A percentile compares a stretch with the other conserved stretches of the same genome.
Conservation (phyloP, 2,888 invertebrate genomes). For the Acrobasis consociella region DNA sequence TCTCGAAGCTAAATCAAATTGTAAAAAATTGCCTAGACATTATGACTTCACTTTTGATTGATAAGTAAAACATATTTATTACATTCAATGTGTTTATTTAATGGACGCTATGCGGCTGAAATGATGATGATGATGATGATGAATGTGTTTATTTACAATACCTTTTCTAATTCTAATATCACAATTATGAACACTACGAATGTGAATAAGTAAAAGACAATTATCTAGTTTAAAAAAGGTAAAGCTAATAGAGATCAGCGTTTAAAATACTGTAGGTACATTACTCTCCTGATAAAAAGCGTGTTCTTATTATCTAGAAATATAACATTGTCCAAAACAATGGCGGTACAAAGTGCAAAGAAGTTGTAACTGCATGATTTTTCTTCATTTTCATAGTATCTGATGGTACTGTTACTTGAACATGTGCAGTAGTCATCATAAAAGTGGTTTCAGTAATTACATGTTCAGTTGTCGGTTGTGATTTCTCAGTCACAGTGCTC, state of each 20-base stretch:
- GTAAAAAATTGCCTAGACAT: constrained; percentile 57
- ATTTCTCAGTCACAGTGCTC: constrained; percentile 41
- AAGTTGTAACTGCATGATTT: constrained; percentile 33
- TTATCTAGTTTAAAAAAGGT: neutral
- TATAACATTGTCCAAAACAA: constrained; percentile 5
- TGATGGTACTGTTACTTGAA: constrained; percentile 10
- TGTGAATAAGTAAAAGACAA: constrained; percentile 25
- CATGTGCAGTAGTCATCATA: constrained; percentile 20
- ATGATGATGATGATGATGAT: too few species aligned
- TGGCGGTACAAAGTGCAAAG: neutral
- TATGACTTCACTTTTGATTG: constrained; percentile 74
- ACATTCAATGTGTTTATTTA: constrained; percentile 19
- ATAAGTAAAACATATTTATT: constrained; percentile 25
- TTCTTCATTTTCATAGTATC: constrained; percentile 36
- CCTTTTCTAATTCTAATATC: constrained; percentile 33
- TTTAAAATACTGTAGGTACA: constrained; percentile 9
- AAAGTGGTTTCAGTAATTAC: constrained; percentile 24
- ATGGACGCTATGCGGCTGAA: too few species aligned
- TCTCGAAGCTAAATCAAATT: constrained; percentile 61
- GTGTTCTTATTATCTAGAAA: constrained; percentile 16
- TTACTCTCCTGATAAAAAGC: constrained; percentile 19
- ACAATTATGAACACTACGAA: constrained; percentile 37
- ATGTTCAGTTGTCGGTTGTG: constrained; percentile 38
- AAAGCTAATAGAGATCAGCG: constrained; percentile 26
- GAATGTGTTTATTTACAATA: too few species aligned